Evolutionary conservation across 2,888 invertebrate genomes (phyloP).

Genomic region (Polylopha cassiicola): DNA sequence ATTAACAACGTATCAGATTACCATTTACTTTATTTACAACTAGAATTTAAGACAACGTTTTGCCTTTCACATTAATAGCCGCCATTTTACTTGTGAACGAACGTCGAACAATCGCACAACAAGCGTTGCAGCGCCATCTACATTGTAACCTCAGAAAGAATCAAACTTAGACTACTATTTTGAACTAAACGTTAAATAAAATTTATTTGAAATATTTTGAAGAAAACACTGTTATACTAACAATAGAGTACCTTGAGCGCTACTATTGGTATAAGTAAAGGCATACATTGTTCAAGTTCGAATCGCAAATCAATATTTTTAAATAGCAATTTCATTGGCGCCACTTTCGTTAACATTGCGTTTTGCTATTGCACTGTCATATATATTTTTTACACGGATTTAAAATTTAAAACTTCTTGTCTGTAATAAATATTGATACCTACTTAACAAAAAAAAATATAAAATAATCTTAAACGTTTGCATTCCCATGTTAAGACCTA

Average conservation of each 20-base stretch:
- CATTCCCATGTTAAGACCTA: too few relatives aligned
- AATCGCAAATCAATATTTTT: slow-evolving; percentile 25
- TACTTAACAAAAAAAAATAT: too few relatives aligned
- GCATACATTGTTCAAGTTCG: slow-evolving; percentile 9
- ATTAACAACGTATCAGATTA: slow-evolving; percentile 47
- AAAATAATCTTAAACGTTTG: too few relatives aligned
- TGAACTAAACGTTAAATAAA: too few relatives aligned
- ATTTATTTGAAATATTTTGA: too few relatives aligned
- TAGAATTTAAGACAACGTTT: slow-evolving; percentile 75
- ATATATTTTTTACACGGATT: too few relatives aligned
- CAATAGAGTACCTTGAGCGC: too few relatives aligned
- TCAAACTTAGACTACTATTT: slow-evolving; percentile 29
- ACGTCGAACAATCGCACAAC: slow-evolving; percentile 76
- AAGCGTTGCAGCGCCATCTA: slow-evolving; percentile 81
- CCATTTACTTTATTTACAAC: slow-evolving; percentile 72
- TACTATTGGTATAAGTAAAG: background rate
- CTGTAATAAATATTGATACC: too few relatives aligned
- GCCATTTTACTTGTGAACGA: slow-evolving; percentile 79
- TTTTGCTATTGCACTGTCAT: slow-evolving; percentile 22
- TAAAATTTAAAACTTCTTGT: too few relatives aligned
- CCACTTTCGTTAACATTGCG: slow-evolving; percentile 25
- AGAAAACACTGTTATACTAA: too few relatives aligned
- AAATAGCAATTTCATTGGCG: slow-evolving; percentile 25
- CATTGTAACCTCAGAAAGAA: slow-evolving; percentile 43
- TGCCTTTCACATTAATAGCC: slow-evolving; percentile 81